Evolutionary conservation across 2,888 invertebrate species (phyloP), one percentile per base, ranked within the genome.

Genomic region (Halictus ligatus): DNA sequence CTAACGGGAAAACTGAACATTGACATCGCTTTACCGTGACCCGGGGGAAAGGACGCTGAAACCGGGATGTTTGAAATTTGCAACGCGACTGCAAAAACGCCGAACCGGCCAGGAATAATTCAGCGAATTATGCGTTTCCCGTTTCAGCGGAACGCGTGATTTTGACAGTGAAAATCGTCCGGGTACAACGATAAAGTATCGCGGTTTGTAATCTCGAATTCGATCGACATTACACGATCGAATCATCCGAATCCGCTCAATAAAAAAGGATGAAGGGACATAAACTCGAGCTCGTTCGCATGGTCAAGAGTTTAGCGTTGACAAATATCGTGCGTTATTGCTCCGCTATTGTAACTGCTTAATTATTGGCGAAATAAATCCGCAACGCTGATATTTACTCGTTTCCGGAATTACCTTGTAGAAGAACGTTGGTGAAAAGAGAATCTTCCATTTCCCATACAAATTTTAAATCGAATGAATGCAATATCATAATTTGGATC

Each of bases 11-110:
- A 69, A 35, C 73, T 29, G 75, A 78, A 15, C 83, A 75, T 74
- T 75, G 83, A 75, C 78, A 50, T 60, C 71, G 60, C 64, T 82
- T 77, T 67, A 35, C 48, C 54, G 69, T 50, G 77, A 43, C 48
- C 48, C 3, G 48, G n/a, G 18, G 21, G 21, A 21, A 8, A 0
- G 8, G 58, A 43, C 48, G 78, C 74, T 58, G 77, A 78, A 83
- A 84, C 67, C 67, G 54, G 83, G 76, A 77, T 82, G 73, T 76
- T 84, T 82, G 58, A 80, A 82, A 78, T 83, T 83, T 78, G 60
- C 78, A 84, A 72, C 77, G 40, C 46, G 69, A 6, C 10, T 54
- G 25, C 48, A 74, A 48, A 78, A 40, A 69, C 40, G 12, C 10
- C 10, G 80, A 25, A 67, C 29, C 18, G 10, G 15, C 69, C 18